These are phyloP conservation scores for Aleiodes testaceus DNA, from an alignment of 2,888 invertebrate species.

Conservation along the genomic window DNA sequence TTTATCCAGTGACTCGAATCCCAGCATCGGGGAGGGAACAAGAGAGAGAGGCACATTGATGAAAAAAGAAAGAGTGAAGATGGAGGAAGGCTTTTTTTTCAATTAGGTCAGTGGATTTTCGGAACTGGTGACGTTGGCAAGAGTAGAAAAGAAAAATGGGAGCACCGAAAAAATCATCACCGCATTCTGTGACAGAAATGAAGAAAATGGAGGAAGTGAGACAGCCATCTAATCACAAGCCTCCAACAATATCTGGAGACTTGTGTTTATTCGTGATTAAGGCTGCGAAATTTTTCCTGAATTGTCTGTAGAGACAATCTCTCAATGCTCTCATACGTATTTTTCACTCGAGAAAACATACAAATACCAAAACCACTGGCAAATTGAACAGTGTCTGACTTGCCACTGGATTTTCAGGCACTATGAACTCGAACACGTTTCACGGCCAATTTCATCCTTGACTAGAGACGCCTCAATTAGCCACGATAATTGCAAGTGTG, in stretches of 20 bases:
- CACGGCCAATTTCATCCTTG: slow-evolving; percentile 57
- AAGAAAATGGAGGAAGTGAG: background rate
- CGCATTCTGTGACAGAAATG: background rate
- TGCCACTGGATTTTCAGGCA: slow-evolving; percentile 36
- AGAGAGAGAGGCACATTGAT: too few relatives aligned
- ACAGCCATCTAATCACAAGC: background rate
- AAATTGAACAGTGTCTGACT: slow-evolving; percentile 50
- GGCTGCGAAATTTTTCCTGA: background rate
- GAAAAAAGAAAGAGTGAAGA: background rate
- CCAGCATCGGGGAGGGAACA: slow-evolving; percentile 15
- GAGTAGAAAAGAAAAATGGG: background rate
- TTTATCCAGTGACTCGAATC: slow-evolving; percentile 44
- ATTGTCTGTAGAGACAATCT: background rate
- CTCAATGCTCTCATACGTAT: slow-evolving; percentile 3
- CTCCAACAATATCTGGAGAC: background rate
- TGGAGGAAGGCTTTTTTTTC: slow-evolving; percentile 36
- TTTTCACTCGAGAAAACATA: slow-evolving; percentile 3
- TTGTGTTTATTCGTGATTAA: slow-evolving; percentile 44
- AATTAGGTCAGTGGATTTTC: slow-evolving; percentile 53
- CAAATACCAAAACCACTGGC: slow-evolving; percentile 33
- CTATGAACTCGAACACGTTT: slow-evolving; percentile 49
- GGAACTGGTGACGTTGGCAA: slow-evolving; percentile 27
- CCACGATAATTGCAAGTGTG: slow-evolving; percentile 48
- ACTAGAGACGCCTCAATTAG: slow-evolving; percentile 57
- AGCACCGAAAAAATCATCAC: background rate